phyloP scores from a whole-genome alignment of 30 jellyfish, hydroid and myxozoan species.

The Aurelia aurita complex sp. Pacific region DNA sequence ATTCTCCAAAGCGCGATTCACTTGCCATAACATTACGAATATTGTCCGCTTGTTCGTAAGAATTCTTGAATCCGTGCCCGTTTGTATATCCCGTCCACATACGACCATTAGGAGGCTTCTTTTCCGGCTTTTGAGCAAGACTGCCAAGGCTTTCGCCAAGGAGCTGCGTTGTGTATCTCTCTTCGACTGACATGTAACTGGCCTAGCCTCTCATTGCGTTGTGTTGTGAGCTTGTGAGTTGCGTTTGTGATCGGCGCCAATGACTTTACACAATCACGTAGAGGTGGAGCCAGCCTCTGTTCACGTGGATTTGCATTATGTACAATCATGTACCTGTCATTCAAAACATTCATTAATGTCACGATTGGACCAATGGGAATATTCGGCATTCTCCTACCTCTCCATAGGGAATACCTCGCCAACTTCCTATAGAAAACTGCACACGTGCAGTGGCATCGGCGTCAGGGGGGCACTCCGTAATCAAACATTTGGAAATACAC shows the following conservation, averaged over 20 bases:
- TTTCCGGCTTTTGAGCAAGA: conserved; percentile 39
- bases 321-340: conserved; percentile 76
- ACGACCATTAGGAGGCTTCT: conserved; percentile 58
- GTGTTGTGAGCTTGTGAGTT: conserved; percentile 14
- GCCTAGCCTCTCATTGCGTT: conserved; percentile 67
- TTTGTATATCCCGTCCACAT: conserved; percentile 36
- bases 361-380: conserved; percentile 42
- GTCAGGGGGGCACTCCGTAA: too few relatives aligned
- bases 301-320: conserved; percentile 72
- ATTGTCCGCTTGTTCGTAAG: conserved; percentile 45
- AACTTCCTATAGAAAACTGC: background rate
- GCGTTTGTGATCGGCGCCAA: conserved; percentile 75
- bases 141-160: conserved; percentile 69
- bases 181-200: conserved; percentile 66
- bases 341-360: conserved; percentile 52
- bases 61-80: conserved; percentile 33
- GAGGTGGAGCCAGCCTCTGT: conserved; percentile 57
- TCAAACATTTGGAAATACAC: too few relatives aligned
- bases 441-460: too few relatives aligned
- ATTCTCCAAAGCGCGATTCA: conserved; percentile 69
- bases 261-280: conserved; percentile 45
- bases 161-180: conserved; percentile 62
- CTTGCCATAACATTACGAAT: conserved; percentile 49
- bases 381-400: conserved; percentile 1
- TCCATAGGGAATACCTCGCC: conserved; percentile 23